These are phyloP conservation scores for Rugalucina vietnamica DNA, from an alignment of 2,888 invertebrate genomes.

Conservation along the genomic window DNA sequence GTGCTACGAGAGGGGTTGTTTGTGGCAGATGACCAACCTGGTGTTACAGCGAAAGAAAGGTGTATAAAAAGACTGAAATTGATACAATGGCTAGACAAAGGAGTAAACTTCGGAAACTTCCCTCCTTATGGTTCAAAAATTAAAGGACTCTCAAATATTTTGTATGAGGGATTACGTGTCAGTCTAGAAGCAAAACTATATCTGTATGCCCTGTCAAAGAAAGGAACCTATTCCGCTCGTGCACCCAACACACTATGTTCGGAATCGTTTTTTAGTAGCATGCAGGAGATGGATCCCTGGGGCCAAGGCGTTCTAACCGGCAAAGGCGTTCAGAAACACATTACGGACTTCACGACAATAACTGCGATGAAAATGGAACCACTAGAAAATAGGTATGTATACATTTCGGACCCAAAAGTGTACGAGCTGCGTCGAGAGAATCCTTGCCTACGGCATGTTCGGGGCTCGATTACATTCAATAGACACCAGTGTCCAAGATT, in stretches of 20 bases:
- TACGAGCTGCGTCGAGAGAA: no score
- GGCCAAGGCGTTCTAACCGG: slow-evolving; percentile 34
- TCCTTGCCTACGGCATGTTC: no score
- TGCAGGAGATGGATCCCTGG: slow-evolving; percentile 55
- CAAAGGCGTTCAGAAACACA: slow-evolving; percentile 37
- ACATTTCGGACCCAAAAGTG: no score
- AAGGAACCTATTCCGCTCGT: slow-evolving; percentile 42
- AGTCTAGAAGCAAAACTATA: slow-evolving; percentile 29
- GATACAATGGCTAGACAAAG: slow-evolving; percentile 15
- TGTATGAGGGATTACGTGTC: slow-evolving; percentile 17
- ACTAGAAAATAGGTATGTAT: no score
- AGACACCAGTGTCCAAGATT: no score
- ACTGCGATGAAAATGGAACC: neutral
- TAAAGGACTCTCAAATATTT: slow-evolving; percentile 18
- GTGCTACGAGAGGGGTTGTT: slow-evolving; percentile 16
- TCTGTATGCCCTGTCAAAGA: slow-evolving; percentile 24
- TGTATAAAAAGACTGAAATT: no score
- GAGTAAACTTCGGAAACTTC: slow-evolving; percentile 27
- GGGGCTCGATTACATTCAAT: no score
- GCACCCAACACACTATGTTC: slow-evolving; percentile 38
- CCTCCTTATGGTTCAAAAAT: slow-evolving; percentile 24
- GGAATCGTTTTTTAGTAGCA: slow-evolving; percentile 33
- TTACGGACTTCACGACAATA: slow-evolving; percentile 39
- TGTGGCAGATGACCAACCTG: slow-evolving; percentile 20
- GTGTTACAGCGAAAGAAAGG: neutral